Evolutionary conservation across 1,140 invertebrate genomes (phyloP).

Genomic region (Leptoteleia sp.): DNA sequence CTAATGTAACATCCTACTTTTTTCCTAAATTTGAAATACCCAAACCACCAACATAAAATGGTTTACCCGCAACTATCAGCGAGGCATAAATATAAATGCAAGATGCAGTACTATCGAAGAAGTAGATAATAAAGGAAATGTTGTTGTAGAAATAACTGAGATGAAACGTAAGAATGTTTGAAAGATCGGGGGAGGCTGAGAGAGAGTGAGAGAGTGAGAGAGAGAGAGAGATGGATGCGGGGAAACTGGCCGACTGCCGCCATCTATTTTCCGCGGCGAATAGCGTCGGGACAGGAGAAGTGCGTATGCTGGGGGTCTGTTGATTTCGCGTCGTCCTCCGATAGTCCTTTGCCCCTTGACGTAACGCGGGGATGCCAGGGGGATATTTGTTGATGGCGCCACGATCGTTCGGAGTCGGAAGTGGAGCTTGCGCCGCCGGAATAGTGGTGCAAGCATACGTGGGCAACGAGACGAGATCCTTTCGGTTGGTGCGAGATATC

Average conservation of each 20-base stretch:
- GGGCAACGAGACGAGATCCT: conserved; percentile 30
- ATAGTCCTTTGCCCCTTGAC: conserved; percentile 40
- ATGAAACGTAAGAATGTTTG: too few species aligned
- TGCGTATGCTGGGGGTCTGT: conserved; percentile 6
- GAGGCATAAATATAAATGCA: too few species aligned
- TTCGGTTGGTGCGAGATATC: conserved; percentile 9
- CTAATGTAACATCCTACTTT: too few species aligned
- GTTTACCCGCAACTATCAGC: too few species aligned
- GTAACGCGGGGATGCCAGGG: conserved; percentile 7
- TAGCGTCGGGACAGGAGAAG: neutral
- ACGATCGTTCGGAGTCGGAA: conserved; percentile 32
- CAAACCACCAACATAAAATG: too few species aligned
- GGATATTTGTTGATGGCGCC: conserved; percentile 41
- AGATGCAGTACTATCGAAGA: too few species aligned
- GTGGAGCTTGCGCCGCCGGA: conserved; percentile 51
- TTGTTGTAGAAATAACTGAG: too few species aligned
- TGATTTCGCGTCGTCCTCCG: conserved; percentile 32
- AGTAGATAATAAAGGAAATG: too few species aligned
- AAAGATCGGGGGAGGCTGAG: too few species aligned
- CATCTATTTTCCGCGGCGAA: conserved; percentile 31
- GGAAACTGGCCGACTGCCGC: conserved; percentile 22
- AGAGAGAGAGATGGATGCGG: too few species aligned
- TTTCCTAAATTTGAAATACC: too few species aligned
- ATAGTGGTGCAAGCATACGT: conserved; percentile 40
- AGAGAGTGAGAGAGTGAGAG: too few species aligned